These are phyloP conservation scores for Mesitornis unicolor DNA, from an alignment of 2,113 vertebrate genomes.

Conservation along the genomic window DNA sequence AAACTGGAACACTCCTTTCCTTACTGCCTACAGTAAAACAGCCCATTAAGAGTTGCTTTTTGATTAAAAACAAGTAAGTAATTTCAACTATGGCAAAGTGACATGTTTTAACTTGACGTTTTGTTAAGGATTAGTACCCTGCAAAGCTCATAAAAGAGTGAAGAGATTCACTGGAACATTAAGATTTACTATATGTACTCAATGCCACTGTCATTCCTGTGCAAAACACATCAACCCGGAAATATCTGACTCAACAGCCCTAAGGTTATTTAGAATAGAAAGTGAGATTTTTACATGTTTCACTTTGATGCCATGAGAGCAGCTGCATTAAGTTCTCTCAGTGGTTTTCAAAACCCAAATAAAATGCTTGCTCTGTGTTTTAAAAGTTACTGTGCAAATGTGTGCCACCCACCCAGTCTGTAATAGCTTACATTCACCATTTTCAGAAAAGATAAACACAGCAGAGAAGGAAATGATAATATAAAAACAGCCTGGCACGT, in stretches of 20 bases:
- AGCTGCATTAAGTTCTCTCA: constrained; percentile 63
- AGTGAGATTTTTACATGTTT: constrained; percentile 63
- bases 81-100: constrained; percentile 63
- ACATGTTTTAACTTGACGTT: constrained; percentile 77
- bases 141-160: constrained; percentile 67
- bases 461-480: constrained; percentile 63
- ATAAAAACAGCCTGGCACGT: constrained; percentile 60
- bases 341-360: constrained; percentile 66
- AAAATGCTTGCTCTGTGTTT: constrained; percentile 70
- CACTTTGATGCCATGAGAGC: constrained; percentile 68
- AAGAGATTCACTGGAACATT: constrained; percentile 70
- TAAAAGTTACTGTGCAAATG: constrained; percentile 65
- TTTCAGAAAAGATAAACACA: constrained; percentile 72
- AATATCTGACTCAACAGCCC: constrained; percentile 70
- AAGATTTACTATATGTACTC: constrained; percentile 53
- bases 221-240: constrained; percentile 70
- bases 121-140: constrained; percentile 66
- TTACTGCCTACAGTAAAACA: constrained; percentile 65
- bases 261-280: constrained; percentile 69
- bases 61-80: constrained; percentile 71
- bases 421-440: constrained; percentile 66
- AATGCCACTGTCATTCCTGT: constrained; percentile 68
- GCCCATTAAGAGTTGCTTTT: constrained; percentile 64
- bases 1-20: constrained; percentile 34
- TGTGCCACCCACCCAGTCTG: constrained; percentile 68